Percentiles rank a stretch among this genome's conserved stretches.
Conservation (phyloP, 1,140 invertebrate species). For the Calycopis cecrops region DNA sequence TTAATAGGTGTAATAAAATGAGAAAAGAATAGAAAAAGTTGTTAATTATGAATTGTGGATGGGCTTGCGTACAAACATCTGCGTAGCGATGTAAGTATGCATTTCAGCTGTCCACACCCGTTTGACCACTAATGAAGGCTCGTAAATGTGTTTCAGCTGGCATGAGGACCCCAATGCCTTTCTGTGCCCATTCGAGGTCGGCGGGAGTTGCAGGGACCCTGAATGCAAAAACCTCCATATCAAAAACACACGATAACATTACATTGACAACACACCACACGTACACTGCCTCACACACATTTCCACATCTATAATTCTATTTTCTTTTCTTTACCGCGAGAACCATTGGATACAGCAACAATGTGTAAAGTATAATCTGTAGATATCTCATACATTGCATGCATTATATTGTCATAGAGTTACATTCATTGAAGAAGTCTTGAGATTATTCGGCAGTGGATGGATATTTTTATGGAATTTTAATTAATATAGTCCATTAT, state of each 20-base stretch:
- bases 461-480: too few species aligned
- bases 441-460: too few species aligned
- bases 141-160: slow-evolving; percentile 61
- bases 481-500: too few species aligned
- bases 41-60: slow-evolving; percentile 31
- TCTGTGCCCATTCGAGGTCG: slow-evolving; percentile 69
- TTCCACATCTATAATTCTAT: slow-evolving; percentile 17
- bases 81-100: slow-evolving; percentile 59
- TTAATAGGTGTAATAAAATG: slow-evolving; percentile 23
- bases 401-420: neutral
- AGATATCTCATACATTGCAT: slow-evolving; percentile 8
- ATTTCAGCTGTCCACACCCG: slow-evolving; percentile 38
- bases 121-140: slow-evolving; percentile 20
- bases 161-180: slow-evolving; percentile 62
- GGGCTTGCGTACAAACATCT: slow-evolving; percentile 51
- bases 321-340: slow-evolving; percentile 16
- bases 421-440: too few species aligned
- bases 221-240: slow-evolving; percentile 71
- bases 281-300: slow-evolving; percentile 31
- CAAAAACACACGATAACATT: slow-evolving; percentile 47
- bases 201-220: slow-evolving; percentile 67
- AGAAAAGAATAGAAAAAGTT: slow-evolving; percentile 7
- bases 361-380: slow-evolving; percentile 58
- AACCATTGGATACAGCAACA: slow-evolving; percentile 34
- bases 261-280: slow-evolving; percentile 23